Percentiles rank a stretch among this genome's conserved stretches.
These are phyloP conservation scores for Morpho achilles DNA, from an alignment of 2,888 invertebrate genomes.

Conservation along the genomic window DNA sequence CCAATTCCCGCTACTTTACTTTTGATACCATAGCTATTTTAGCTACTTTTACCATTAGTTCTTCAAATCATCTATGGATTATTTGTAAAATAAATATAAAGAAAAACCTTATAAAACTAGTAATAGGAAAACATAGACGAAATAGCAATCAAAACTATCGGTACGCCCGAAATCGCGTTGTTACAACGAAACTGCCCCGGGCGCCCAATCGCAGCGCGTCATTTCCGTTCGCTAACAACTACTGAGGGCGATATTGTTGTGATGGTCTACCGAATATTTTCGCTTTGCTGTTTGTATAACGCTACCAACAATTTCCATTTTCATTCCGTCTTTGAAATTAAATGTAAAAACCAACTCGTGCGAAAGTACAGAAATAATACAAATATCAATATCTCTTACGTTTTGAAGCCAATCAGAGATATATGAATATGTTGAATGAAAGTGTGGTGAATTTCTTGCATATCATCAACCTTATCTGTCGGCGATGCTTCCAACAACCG, in stretches of 20 bases:
- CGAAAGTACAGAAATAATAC: not conserved
- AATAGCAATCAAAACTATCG: slow-evolving; percentile 65
- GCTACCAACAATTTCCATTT: slow-evolving; percentile 38
- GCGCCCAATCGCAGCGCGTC: slow-evolving; percentile 32
- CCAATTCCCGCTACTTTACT: no score
- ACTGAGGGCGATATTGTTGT: slow-evolving; percentile 48
- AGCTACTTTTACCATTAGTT: no score
- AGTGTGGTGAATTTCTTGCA: no score
- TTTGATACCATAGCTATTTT: no score
- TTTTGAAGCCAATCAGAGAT: no score
- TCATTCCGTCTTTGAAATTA: slow-evolving; percentile 27
- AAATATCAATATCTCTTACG: no score
- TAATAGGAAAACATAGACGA: slow-evolving; percentile 1
- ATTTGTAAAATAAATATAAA: no score
- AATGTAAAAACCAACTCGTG: not conserved
- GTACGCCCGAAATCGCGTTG: slow-evolving; percentile 53
- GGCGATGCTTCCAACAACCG: no score
- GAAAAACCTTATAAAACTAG: no score
- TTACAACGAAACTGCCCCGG: slow-evolving; percentile 45
- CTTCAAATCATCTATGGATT: no score
- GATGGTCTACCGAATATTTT: slow-evolving; percentile 31
- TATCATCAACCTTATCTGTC: no score
- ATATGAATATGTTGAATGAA: no score
- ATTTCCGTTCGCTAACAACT: slow-evolving; percentile 57
- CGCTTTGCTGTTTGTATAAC: slow-evolving; percentile 15